Evolutionary conservation across 1,140 invertebrate species (phyloP).

Genomic region (Zophobas morio): DNA sequence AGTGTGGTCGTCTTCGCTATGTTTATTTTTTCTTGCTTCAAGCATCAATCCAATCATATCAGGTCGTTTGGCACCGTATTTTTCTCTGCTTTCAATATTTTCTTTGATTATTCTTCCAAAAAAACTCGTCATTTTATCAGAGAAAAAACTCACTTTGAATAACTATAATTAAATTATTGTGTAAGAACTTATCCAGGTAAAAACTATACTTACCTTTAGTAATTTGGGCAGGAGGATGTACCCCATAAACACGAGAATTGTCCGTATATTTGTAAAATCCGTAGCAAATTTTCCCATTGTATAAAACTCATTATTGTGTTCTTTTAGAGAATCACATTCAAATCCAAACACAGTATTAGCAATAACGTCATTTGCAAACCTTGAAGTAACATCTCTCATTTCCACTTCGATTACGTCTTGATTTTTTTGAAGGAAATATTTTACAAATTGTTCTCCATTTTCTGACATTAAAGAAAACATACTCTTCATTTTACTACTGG

Average conservation of each 20-base stretch:
- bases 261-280: neutral
- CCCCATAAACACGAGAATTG: neutral
- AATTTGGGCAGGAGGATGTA: neutral
- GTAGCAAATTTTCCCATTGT: neutral
- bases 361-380: neutral
- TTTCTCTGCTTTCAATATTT: no score
- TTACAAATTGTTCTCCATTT: no score
- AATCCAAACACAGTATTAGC: neutral
- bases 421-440: neutral
- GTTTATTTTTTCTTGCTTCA: neutral
- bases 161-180: neutral
- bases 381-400: neutral
- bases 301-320: conserved; percentile 69
- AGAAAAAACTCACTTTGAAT: neutral
- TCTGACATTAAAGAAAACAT: neutral
- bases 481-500: no score
- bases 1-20: no score
- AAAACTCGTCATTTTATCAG: neutral
- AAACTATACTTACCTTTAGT: neutral
- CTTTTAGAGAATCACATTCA: conserved; percentile 68
- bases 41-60: no score
- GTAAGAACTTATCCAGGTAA: neutral
- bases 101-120: no score
- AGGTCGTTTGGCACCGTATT: no score
- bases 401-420: neutral